Percentiles rank a stretch among this genome's conserved stretches.
These are phyloP conservation scores for Perodicticus potto DNA, from an alignment of 2,797 vertebrate species.

Conservation along the genomic window DNA sequence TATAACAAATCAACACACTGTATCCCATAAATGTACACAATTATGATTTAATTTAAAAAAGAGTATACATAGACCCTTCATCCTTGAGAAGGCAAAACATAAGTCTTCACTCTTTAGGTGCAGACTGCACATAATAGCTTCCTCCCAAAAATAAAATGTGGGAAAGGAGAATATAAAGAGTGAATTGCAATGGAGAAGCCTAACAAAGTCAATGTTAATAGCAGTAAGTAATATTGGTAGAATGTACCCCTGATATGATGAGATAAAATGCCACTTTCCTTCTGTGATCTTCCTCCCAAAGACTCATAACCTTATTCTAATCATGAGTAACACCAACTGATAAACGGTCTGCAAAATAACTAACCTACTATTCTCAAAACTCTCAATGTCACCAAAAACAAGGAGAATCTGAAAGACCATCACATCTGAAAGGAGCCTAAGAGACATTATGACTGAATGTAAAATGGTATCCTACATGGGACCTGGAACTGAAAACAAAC, in stretches of 20 bases:
- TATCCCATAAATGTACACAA: too few species aligned
- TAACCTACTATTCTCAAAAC: not conserved
- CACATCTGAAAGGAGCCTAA: not conserved
- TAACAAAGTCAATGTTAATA: not conserved
- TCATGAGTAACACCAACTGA: not conserved
- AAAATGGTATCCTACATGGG: not conserved
- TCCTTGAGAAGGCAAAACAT: not conserved
- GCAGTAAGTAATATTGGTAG: not conserved
- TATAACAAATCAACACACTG: too few species aligned
- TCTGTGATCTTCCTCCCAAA: not conserved
- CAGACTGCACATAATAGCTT: not conserved
- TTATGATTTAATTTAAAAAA: not conserved
- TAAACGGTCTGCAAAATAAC: not conserved
- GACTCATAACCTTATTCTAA: not conserved
- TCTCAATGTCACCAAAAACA: not conserved
- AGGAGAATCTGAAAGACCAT: not conserved
- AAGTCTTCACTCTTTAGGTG: not conserved
- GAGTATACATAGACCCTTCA: not conserved
- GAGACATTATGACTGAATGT: not conserved
- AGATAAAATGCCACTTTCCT: not conserved
- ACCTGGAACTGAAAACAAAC: not conserved
- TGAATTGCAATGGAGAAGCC: not conserved
- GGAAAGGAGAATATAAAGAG: not conserved
- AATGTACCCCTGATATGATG: not conserved
- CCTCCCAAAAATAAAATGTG: not conserved